Base-by-base conservation (phyloP, 1,140 invertebrate species). In the Drosophila novamexicana region DNA sequence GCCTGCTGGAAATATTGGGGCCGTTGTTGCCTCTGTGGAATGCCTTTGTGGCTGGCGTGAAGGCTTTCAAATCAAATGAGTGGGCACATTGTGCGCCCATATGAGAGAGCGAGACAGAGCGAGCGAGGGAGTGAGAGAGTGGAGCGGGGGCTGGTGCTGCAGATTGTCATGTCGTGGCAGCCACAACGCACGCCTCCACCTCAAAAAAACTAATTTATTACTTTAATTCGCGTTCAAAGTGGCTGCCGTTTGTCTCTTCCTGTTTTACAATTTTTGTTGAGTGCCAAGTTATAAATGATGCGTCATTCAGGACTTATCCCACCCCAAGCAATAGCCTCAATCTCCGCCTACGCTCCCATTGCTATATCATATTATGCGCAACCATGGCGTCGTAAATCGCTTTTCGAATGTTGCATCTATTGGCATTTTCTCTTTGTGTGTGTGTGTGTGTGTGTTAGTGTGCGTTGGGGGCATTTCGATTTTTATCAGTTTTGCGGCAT, bases 31-130 rank as follows among this genome's bases (percentile, higher is more conserved):
- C 58, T 72, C 52, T 54, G 42, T 16, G 69, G 70, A 72, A 78
- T 77, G 75, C 68, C 64, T 77, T 63, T 76, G 77, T 79, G 69
- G 68, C 74, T 79, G 69, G 68, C 74, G 59, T 54, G 70, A 68
- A 65, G 64, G 76, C 78, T 81, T 81, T 81, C 76, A 81, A 81
- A 81, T 81, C 76, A 81, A 81, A 81, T 81, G 78, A 81, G 77
- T 77, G 68, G 77, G 78, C 75, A 77, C 69, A 80, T 69, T 68
- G 71, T 72, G 65, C 40, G 34, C 42, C 34, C 67, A 77, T 67
- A 56, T 62, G 68, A 62, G 37, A 50, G 18, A 8, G 16, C 9
- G 36, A 9, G 50, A 14, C 0, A 1, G 2, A 22, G 39, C 6
- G 29, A 7, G 29, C 3, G n/a, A 18, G 14, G 42, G n/a, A 10